Conservation (phyloP, 2,113 vertebrate genomes). For the Boulengerochromis microlepis region DNA sequence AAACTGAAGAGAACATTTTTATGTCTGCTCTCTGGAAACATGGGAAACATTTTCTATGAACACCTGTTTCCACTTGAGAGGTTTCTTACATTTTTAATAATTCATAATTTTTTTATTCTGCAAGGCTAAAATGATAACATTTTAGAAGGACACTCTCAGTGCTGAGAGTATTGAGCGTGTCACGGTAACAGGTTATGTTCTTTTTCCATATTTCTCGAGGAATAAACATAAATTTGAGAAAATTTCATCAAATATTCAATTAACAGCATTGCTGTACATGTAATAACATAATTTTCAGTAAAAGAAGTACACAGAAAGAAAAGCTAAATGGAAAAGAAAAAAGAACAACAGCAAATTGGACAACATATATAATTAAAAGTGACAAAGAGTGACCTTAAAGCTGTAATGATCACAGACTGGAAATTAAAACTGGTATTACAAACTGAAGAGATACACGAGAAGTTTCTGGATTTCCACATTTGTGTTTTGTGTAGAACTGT, state of each 20-base stretch:
- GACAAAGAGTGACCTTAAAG: background rate
- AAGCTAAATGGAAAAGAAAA: background rate
- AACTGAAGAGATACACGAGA: background rate
- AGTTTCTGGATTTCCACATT: background rate
- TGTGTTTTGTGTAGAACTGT: background rate
- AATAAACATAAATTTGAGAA: background rate
- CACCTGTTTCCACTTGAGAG: background rate
- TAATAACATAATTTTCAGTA: background rate
- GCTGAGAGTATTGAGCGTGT: background rate
- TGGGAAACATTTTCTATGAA: background rate
- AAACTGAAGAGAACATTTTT: background rate
- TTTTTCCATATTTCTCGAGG: background rate
- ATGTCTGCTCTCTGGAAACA: background rate
- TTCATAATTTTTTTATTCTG: background rate
- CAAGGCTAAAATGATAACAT: background rate
- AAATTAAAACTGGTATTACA: background rate
- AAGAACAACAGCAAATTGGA: background rate
- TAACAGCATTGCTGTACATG: background rate
- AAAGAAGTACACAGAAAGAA: background rate
- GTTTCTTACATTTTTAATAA: background rate
- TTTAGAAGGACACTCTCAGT: background rate
- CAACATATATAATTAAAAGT: background rate
- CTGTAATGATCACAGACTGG: background rate
- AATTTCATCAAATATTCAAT: rapidly evolving
- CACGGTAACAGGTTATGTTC: background rate